Conservation (phyloP, 2,113 vertebrate genomes). For the Sterna hirundo region DNA sequence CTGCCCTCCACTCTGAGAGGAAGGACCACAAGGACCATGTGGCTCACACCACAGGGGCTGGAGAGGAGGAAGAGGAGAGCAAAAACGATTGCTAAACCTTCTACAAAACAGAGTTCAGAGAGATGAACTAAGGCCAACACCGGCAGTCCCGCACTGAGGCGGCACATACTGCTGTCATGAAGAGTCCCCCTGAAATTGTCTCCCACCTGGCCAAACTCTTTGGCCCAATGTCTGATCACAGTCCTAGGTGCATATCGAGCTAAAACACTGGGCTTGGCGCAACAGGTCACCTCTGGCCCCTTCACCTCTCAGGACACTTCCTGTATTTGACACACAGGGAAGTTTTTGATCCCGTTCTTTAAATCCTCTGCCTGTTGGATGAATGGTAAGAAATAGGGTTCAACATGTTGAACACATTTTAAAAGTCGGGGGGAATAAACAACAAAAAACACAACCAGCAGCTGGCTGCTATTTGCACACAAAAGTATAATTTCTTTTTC, state of each 20-base stretch:
- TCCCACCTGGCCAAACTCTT: not conserved
- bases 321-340: not conserved
- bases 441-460: not conserved
- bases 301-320: not conserved
- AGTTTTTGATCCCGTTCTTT: not conserved
- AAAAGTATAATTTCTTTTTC: constrained; percentile 9
- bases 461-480: constrained; percentile 2
- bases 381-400: not conserved
- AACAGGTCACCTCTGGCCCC: not conserved
- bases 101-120: not conserved
- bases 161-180: not conserved
- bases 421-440: not conserved
- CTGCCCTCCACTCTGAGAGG: not conserved
- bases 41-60: not conserved
- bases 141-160: not conserved
- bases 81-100: not conserved
- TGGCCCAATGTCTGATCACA: not conserved
- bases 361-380: not conserved
- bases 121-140: not conserved
- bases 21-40: not conserved
- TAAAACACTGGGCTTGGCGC: not conserved
- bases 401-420: not conserved
- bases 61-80: not conserved
- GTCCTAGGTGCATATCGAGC: not conserved
- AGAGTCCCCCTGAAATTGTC: not conserved